phyloP scores from a whole-genome alignment of 2,113 vertebrate species.

The Hemichromis elongatus region DNA sequence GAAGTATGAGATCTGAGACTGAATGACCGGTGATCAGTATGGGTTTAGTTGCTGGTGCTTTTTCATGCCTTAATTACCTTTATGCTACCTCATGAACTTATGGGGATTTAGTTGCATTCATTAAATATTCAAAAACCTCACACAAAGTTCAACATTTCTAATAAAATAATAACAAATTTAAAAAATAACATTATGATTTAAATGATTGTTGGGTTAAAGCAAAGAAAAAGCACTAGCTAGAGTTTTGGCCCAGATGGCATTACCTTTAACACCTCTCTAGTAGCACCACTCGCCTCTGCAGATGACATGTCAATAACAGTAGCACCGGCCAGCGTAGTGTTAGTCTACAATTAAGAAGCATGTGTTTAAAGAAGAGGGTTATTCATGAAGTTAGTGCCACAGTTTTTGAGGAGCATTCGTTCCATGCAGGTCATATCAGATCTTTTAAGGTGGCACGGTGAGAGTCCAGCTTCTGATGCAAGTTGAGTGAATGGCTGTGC shows the following conservation, averaged over 20 bases:
- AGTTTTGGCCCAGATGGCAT: neutral
- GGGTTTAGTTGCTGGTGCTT: neutral
- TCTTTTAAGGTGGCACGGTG: neutral
- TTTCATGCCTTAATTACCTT: neutral
- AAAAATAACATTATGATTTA: neutral
- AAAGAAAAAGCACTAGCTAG: neutral
- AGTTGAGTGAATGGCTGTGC: neutral
- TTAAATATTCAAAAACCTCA: neutral
- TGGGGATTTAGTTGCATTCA: neutral
- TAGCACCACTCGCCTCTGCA: neutral
- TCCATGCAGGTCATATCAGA: neutral
- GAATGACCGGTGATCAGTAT: neutral
- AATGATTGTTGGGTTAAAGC: neutral
- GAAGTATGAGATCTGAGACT: neutral
- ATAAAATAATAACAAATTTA: neutral
- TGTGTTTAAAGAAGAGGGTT: constrained; percentile 20
- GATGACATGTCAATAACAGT: constrained; percentile 53
- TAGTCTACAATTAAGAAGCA: constrained; percentile 56
- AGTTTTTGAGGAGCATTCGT: neutral
- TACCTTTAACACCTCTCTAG: constrained; percentile 26
- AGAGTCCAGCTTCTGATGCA: neutral
- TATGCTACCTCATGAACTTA: neutral
- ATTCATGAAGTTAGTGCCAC: neutral
- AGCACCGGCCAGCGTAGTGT: constrained; percentile 8
- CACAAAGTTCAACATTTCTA: neutral